A percentile compares a stretch with the other conserved stretches of the same genome.
Evolutionary conservation across 2,888 invertebrate species (phyloP).

Genomic region (Rhamnusium bicolor): DNA sequence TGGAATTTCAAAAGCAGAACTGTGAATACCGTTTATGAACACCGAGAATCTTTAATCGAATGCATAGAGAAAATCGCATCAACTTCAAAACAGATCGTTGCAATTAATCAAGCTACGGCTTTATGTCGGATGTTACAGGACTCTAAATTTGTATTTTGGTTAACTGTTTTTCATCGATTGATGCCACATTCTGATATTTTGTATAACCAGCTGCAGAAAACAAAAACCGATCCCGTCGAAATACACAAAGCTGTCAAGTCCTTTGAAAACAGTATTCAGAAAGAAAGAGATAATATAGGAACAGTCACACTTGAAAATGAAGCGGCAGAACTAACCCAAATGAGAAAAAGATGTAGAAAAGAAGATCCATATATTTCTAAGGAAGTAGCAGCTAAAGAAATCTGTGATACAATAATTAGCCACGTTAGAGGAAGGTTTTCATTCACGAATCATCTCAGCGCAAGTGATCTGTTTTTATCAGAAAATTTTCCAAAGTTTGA

Average conservation of each 20-base stretch:
- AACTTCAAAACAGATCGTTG: conserved; percentile 27
- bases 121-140: conserved; percentile 37
- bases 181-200: conserved; percentile 54
- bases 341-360: conserved; percentile 22
- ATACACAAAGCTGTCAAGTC: conserved; percentile 12
- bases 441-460: conserved; percentile 53
- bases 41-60: conserved; percentile 48
- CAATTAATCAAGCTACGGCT: conserved; percentile 40
- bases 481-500: conserved; percentile 46
- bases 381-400: conserved; percentile 32
- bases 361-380: conserved; percentile 9
- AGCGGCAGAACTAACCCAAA: conserved; percentile 9
- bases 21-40: conserved; percentile 37
- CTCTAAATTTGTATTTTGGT: conserved; percentile 53
- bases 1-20: too few species aligned
- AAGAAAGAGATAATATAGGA: conserved; percentile 33
- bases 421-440: conserved; percentile 51
- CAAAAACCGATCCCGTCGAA: conserved; percentile 32
- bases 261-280: conserved; percentile 31
- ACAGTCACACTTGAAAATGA: conserved; percentile 31
- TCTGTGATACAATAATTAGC: conserved; percentile 55
- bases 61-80: conserved; percentile 48
- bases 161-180: conserved; percentile 51
- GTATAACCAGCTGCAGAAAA: conserved; percentile 49
- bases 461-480: conserved; percentile 50